Evolutionary conservation across 2,113 vertebrate species (phyloP).

Genomic region (Hippocampus abdominalis): DNA sequence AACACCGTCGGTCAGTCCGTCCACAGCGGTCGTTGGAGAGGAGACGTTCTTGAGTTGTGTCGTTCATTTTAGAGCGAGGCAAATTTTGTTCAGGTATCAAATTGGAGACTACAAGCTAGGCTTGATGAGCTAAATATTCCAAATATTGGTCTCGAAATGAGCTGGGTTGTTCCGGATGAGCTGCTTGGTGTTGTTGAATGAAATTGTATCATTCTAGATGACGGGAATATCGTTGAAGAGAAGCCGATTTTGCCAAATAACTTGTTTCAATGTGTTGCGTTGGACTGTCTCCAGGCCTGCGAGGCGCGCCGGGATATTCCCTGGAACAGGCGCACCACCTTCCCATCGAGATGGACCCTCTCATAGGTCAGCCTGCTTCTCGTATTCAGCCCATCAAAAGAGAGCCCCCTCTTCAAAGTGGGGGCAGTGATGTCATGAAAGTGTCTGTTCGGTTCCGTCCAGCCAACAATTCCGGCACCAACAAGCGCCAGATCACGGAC

Average conservation of each 20-base stretch:
- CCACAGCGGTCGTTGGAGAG: neutral
- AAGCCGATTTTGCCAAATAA: neutral
- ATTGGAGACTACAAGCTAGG: too few species aligned
- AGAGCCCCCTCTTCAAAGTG: neutral
- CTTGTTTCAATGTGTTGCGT: neutral
- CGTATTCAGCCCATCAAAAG: neutral
- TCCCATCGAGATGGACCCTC: conserved; percentile 79
- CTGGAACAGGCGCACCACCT: conserved; percentile 79
- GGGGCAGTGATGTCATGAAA: neutral
- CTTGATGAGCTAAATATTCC: neutral
- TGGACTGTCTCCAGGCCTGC: conserved; percentile 61
- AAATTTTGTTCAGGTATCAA: neutral
- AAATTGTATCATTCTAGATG: neutral
- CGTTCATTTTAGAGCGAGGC: too few species aligned
- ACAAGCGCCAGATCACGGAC: conserved; percentile 97
- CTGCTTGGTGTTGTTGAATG: too few species aligned
- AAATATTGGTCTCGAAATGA: neutral
- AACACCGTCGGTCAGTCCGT: conserved; percentile 91
- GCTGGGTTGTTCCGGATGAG: neutral
- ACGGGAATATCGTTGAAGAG: neutral
- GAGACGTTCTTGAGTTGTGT: neutral
- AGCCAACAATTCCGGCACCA: conserved; percentile 98
- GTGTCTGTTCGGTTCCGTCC: neutral
- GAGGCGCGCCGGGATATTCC: conserved; percentile 77
- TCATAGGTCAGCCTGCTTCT: conserved; percentile 67